Conservation (phyloP, 1,140 invertebrate genomes). For the Drosophila melanogaster region Release_6_plus_ISO1_MT NT_033779.5:3843001-3843500, state of each 20-base stretch:
- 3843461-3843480: slow-evolving; percentile 84
- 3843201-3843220: too few species aligned
- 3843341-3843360: slow-evolving; percentile 57
- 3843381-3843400: neutral
- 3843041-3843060: slow-evolving; percentile 65
- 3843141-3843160: too few species aligned
- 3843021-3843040: slow-evolving; percentile 50
- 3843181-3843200: too few species aligned
- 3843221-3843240: neutral
- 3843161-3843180: too few species aligned
- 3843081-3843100: slow-evolving; percentile 1
- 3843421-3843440: slow-evolving; percentile 54
- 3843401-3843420: slow-evolving; percentile 32
- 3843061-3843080: slow-evolving; percentile 60
- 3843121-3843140: neutral
- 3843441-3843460: slow-evolving; percentile 70
- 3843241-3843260: neutral
- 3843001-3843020: slow-evolving; percentile 20
- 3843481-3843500: slow-evolving; percentile 68
- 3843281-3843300: neutral
- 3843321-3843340: slow-evolving; percentile 35
- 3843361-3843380: slow-evolving; percentile 66
- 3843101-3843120: slow-evolving; percentile 1
- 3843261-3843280: neutral
- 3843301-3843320: neutral